These are phyloP conservation scores for Tanytarsus gracilentus DNA, from an alignment of 2,888 invertebrate genomes.

Conservation along the genomic window DNA sequence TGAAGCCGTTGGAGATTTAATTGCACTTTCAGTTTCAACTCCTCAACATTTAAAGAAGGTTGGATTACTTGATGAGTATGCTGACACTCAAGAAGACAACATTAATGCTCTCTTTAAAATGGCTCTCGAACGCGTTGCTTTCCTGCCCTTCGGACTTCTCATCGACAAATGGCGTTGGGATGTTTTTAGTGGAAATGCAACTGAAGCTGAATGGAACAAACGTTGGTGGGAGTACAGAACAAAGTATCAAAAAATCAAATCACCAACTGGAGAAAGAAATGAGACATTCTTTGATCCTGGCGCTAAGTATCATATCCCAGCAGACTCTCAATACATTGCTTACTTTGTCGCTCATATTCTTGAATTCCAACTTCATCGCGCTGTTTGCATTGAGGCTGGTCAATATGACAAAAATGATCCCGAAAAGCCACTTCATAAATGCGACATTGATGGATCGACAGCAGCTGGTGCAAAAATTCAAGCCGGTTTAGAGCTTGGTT, in stretches of 20 bases:
- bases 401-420: slow-evolving; percentile 48
- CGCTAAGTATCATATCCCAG: slow-evolving; percentile 44
- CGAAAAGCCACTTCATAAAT: slow-evolving; percentile 55
- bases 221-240: slow-evolving; percentile 43
- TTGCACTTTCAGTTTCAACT: slow-evolving; percentile 43
- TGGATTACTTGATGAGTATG: slow-evolving; percentile 30
- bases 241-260: slow-evolving; percentile 43
- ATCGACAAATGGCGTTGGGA: slow-evolving; percentile 54
- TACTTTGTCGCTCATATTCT: slow-evolving; percentile 57
- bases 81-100: slow-evolving; percentile 35
- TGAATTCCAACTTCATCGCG: slow-evolving; percentile 68
- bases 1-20: slow-evolving; percentile 46
- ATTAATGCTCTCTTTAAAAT: slow-evolving; percentile 46
- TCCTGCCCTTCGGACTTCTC: slow-evolving; percentile 50
- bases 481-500: slow-evolving; percentile 44
- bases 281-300: slow-evolving; percentile 46
- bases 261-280: slow-evolving; percentile 41
- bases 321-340: slow-evolving; percentile 43
- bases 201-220: slow-evolving; percentile 42
- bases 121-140: slow-evolving; percentile 46
- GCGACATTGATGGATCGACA: slow-evolving; percentile 58
- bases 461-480: slow-evolving; percentile 57
- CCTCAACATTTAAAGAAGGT: slow-evolving; percentile 38
- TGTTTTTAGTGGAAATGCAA: slow-evolving; percentile 44
- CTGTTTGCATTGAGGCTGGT: slow-evolving; percentile 58